Evolutionary conservation across 2,888 invertebrate species (phyloP).

Genomic region (Eupithecia centaureata): DNA sequence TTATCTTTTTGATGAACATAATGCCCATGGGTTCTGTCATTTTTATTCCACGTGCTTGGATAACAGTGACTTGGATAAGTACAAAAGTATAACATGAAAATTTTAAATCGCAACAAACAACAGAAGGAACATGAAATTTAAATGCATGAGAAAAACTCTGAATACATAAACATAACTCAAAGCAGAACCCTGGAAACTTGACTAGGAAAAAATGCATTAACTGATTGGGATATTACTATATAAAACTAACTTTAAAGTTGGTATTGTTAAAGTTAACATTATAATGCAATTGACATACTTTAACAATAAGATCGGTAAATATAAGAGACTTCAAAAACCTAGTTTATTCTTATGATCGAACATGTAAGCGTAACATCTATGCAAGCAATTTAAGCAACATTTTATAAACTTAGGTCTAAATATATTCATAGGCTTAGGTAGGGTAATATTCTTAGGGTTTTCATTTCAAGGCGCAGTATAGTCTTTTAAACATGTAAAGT

Average conservation of each 20-base stretch:
- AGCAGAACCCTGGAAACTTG: conserved; percentile 5
- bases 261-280: neutral
- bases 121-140: conserved; percentile 5
- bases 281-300: neutral
- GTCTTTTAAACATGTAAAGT: neutral
- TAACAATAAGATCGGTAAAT: neutral
- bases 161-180: too few relatives aligned
- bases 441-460: neutral
- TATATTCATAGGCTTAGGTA: neutral
- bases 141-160: conserved; percentile 4
- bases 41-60: too few relatives aligned
- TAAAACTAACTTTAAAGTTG: neutral
- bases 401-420: neutral
- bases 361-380: conserved; percentile 3
- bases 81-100: neutral
- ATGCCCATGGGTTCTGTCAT: too few relatives aligned
- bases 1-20: too few relatives aligned
- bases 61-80: too few relatives aligned
- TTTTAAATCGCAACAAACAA: neutral
- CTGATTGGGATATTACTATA: neutral
- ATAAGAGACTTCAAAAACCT: neutral
- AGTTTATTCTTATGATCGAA: neutral
- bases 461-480: neutral
- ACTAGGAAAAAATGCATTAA: conserved; percentile 18
- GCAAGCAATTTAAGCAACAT: neutral